Conservation (phyloP, 2,113 vertebrate species). For the Eidolon helvum region DNA sequence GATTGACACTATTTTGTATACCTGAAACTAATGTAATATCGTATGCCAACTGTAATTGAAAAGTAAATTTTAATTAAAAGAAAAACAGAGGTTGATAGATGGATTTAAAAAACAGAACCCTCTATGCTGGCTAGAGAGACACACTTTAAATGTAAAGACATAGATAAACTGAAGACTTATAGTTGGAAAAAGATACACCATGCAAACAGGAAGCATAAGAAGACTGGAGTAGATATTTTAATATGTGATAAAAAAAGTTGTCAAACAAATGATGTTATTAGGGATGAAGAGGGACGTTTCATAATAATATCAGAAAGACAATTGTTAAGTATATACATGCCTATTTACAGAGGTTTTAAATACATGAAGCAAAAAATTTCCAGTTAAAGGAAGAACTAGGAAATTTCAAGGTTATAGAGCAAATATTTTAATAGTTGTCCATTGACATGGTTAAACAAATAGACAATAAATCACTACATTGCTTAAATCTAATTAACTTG, state of each 20-base stretch:
- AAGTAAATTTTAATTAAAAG: not conserved
- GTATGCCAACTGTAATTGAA: not conserved
- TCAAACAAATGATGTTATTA: not conserved
- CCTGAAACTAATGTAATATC: not conserved
- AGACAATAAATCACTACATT: not conserved
- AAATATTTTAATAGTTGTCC: not conserved
- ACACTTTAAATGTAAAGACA: not conserved
- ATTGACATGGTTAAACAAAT: not conserved
- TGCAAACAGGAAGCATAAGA: not conserved
- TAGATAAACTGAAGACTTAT: not conserved
- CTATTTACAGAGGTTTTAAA: not conserved
- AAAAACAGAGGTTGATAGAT: not conserved
- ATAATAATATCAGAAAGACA: not conserved
- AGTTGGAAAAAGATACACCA: not conserved
- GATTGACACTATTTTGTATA: not conserved
- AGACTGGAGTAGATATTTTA: not conserved
- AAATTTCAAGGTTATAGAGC: not conserved
- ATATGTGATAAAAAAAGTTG: not conserved
- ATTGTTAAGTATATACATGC: not conserved
- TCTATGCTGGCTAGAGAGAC: not conserved
- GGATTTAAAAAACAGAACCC: not conserved
- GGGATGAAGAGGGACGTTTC: not conserved
- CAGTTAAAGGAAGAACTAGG: not conserved
- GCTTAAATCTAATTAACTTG: not conserved
- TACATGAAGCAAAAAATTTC: not conserved